phyloP scores from a whole-genome alignment of 2,888 invertebrate genomes.

The Orchesellides sinensis region DNA sequence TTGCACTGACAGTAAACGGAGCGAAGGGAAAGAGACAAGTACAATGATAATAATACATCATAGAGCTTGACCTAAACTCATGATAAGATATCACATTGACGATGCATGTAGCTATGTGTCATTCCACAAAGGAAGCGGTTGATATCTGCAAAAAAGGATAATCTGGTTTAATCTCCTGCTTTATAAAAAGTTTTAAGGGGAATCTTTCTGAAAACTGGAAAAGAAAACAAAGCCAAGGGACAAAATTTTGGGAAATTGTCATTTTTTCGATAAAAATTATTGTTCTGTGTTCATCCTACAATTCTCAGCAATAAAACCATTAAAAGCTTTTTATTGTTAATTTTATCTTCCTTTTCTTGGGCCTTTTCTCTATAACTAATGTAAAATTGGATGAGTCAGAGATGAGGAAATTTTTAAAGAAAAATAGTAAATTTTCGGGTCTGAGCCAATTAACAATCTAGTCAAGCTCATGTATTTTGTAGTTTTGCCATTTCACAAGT shows the following conservation, averaged over 20 bases:
- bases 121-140: neutral
- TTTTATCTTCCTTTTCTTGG: neutral
- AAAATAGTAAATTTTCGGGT: no score
- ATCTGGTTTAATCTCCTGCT: neutral
- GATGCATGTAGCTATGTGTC: neutral
- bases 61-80: neutral
- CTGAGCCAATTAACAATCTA: no score
- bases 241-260: conserved; percentile 19
- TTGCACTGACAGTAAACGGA: no score
- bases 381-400: conserved; percentile 42
- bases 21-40: no score
- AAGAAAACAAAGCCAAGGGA: conserved; percentile 50
- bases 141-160: neutral
- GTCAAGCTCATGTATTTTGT: no score
- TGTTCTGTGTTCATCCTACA: neutral
- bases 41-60: neutral
- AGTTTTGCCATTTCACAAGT: no score
- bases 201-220: conserved; percentile 31
- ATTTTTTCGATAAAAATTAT: conserved; percentile 30
- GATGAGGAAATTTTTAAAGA: conserved; percentile 13
- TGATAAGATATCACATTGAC: neutral
- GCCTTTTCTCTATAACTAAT: neutral
- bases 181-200: conserved; percentile 20
- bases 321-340: neutral
- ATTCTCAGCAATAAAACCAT: neutral